phyloP scores from a whole-genome alignment of 2,113 vertebrate species.

The Bombycilla garrulus region DNA sequence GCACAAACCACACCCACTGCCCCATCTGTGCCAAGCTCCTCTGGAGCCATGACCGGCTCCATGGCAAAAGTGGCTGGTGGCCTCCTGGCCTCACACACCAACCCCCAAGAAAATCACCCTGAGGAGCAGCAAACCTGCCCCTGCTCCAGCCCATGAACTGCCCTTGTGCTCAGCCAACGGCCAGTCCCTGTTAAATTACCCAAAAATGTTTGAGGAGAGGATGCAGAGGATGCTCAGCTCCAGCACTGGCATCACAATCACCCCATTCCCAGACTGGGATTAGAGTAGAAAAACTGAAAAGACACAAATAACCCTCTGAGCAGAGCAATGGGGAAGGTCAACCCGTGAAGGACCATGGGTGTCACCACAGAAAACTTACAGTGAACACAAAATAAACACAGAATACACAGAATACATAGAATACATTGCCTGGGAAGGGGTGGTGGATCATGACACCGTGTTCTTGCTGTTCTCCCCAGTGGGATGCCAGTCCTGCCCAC shows the following conservation, averaged over 20 bases:
- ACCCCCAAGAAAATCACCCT: background rate
- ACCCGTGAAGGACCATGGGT: background rate
- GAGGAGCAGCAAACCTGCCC: background rate
- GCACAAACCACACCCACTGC: background rate
- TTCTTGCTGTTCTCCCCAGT: background rate
- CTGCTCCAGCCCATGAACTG: background rate
- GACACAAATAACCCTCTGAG: background rate
- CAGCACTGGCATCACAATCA: background rate
- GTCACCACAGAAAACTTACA: background rate
- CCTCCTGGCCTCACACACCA: background rate
- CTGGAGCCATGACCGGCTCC: fast-evolving
- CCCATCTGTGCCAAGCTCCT: background rate
- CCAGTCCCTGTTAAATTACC: background rate
- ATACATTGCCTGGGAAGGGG: background rate
- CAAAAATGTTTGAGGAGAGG: background rate
- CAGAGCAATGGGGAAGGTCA: background rate
- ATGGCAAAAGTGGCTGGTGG: background rate
- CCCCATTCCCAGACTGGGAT: background rate
- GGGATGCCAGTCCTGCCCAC: background rate
- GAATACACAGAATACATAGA: background rate
- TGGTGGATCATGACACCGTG: background rate
- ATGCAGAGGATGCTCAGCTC: background rate
- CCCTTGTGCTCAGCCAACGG: background rate
- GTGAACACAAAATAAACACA: background rate
- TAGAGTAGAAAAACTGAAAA: background rate